A percentile compares a stretch with the other conserved stretches of the same genome.
phyloP scores from a whole-genome alignment of 2,113 vertebrate genomes.

The Oreochromis niloticus region DNA sequence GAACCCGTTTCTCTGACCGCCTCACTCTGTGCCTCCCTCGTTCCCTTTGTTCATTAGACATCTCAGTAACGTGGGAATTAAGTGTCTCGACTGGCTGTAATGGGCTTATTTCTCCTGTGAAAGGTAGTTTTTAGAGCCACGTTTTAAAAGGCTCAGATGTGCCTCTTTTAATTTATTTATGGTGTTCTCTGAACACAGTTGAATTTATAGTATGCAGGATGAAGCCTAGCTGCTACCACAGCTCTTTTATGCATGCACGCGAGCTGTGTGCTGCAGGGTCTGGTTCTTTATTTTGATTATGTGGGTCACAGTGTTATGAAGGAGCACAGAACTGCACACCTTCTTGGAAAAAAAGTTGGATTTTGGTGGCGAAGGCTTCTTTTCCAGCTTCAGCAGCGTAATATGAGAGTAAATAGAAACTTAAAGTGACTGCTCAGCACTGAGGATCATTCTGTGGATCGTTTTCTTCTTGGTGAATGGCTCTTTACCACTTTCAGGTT shows the following conservation, averaged over 20 bases:
- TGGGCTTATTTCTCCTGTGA: conserved; percentile 14
- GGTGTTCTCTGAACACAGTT: not conserved
- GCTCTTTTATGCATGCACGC: conserved; percentile 32
- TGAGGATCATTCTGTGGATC: not conserved
- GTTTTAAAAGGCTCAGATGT: not conserved
- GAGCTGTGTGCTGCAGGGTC: conserved; percentile 32
- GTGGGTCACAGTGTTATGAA: conserved; percentile 64
- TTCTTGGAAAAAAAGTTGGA: conserved; percentile 36
- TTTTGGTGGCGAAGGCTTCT: not conserved
- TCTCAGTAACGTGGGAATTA: conserved; percentile 26
- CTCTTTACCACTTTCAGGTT: not conserved
- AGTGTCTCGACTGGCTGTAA: conserved; percentile 34
- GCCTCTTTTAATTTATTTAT: not conserved
- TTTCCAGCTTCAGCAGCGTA: not conserved
- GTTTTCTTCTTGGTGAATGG: not conserved
- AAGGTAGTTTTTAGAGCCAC: conserved; percentile 4
- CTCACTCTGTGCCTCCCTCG: conserved; percentile 5
- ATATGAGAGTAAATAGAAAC: not conserved
- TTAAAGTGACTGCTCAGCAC: not conserved
- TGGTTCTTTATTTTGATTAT: conserved; percentile 63
- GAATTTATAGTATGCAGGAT: not conserved
- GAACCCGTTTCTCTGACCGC: not conserved
- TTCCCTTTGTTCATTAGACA: conserved; percentile 42
- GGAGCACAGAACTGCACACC: conserved; percentile 20
- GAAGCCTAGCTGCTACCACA: not conserved